phyloP scores from a whole-genome alignment of 1,140 invertebrate species.

The Babylonia areolata region DNA sequence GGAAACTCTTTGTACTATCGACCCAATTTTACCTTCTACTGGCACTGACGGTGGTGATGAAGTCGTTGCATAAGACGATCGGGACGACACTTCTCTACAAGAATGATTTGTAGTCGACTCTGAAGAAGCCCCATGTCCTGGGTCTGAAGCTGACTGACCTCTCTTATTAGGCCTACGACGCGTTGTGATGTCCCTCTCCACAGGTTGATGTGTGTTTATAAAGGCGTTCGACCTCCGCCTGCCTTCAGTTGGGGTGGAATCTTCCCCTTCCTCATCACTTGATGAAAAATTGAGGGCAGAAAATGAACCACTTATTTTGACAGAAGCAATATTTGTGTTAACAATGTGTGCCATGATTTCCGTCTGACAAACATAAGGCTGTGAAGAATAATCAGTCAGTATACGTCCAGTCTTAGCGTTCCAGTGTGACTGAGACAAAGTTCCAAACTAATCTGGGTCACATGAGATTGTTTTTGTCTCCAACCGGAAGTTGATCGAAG shows the following conservation, averaged over 20 bases:
- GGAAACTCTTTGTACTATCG: not conserved
- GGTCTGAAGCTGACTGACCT: not conserved
- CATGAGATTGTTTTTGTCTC: conserved; percentile 37
- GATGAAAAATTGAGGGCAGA: conserved; percentile 7
- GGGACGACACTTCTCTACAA: not conserved
- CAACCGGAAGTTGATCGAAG: conserved; percentile 26
- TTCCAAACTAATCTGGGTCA: conserved; percentile 2
- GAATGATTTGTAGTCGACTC: not conserved
- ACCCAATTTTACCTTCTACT: not conserved
- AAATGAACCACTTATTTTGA: conserved; percentile 45
- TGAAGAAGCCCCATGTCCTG: not conserved
- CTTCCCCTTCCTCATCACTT: conserved; percentile 35
- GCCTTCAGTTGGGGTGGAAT: not conserved
- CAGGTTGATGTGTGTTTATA: not conserved
- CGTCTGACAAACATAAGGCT: not conserved
- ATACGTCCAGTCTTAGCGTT: not conserved
- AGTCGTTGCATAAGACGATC: not conserved
- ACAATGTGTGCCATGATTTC: conserved; percentile 30
- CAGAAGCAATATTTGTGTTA: conserved; percentile 41
- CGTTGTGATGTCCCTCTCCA: not conserved
- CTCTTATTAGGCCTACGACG: not conserved
- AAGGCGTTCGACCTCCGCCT: conserved; percentile 29
- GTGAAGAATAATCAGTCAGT: not conserved
- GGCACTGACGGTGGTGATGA: not conserved
- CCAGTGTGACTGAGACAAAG: not conserved